Percentiles rank a stretch among this genome's conserved stretches.
phyloP scores from a whole-genome alignment of 2,113 vertebrate species.

The Sturnus vulgaris region DNA sequence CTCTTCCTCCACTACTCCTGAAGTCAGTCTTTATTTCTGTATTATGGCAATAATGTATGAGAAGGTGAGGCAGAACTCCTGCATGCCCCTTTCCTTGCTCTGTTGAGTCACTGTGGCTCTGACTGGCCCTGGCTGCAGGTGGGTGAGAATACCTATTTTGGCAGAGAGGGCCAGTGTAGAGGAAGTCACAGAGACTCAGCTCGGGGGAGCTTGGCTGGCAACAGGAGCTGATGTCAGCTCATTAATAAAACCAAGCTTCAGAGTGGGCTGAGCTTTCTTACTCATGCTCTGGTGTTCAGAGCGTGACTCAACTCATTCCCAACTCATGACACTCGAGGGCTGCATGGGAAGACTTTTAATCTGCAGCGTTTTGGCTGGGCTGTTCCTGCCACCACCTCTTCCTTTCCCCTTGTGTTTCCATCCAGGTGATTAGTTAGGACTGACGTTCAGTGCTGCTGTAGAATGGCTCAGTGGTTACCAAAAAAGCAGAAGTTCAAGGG shows the following conservation, averaged over 20 bases:
- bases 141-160: not conserved
- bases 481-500: not conserved
- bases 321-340: not conserved
- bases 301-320: not conserved
- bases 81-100: not conserved
- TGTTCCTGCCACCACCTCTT: not conserved
- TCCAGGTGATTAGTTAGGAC: not conserved
- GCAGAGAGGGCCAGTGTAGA: not conserved
- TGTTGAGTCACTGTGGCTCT: not conserved
- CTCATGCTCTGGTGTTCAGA: constrained; percentile 10
- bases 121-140: not conserved
- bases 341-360: not conserved
- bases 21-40: not conserved
- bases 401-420: not conserved
- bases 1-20: not conserved
- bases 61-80: not conserved
- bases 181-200: not conserved
- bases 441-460: not conserved
- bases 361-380: not conserved
- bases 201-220: not conserved
- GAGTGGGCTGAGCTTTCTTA: constrained; percentile 19
- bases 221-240: not conserved
- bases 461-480: not conserved
- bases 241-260: not conserved
- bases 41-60: not conserved